These are phyloP conservation scores for Eledone cirrhosa DNA, from an alignment of 2,888 invertebrate species.

Conservation along the genomic window DNA sequence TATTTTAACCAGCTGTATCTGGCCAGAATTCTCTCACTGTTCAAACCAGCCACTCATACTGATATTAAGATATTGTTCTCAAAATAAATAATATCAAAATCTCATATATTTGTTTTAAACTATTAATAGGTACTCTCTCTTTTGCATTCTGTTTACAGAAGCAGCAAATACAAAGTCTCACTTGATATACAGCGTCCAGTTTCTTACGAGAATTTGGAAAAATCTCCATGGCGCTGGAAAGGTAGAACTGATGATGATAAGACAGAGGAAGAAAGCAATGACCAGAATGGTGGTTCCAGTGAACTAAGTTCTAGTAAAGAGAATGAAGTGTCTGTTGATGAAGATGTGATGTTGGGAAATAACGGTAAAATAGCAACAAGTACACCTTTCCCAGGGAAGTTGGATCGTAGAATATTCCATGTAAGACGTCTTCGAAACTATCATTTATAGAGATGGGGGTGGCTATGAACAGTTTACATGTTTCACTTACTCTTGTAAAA, in stretches of 20 bases:
- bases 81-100: too few relatives aligned
- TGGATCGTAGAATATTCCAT: conserved; percentile 10
- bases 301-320: conserved; percentile 43
- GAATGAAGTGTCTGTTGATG: conserved; percentile 46
- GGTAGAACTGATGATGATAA: conserved; percentile 35
- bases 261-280: conserved; percentile 26
- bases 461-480: too few relatives aligned
- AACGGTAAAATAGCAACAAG: not conserved
- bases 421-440: not conserved
- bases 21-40: too few relatives aligned
- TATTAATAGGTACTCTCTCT: not conserved
- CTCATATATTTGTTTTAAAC: too few relatives aligned
- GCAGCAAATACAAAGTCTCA: conserved; percentile 40
- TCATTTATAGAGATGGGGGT: too few relatives aligned
- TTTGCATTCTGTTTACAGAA: conserved; percentile 36
- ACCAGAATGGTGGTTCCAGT: conserved; percentile 34
- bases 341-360: conserved; percentile 39
- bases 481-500: too few relatives aligned
- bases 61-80: too few relatives aligned
- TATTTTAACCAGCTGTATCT: too few relatives aligned
- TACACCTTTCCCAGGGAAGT: conserved; percentile 11
- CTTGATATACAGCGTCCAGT: conserved; percentile 48
- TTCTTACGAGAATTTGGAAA: conserved; percentile 24
- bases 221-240: conserved; percentile 34
- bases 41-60: too few relatives aligned